A percentile compares a stretch with the other conserved stretches of the same genome.
phyloP scores from a whole-genome alignment of 2,113 vertebrate species.

The Notarius quadriscutis region DNA sequence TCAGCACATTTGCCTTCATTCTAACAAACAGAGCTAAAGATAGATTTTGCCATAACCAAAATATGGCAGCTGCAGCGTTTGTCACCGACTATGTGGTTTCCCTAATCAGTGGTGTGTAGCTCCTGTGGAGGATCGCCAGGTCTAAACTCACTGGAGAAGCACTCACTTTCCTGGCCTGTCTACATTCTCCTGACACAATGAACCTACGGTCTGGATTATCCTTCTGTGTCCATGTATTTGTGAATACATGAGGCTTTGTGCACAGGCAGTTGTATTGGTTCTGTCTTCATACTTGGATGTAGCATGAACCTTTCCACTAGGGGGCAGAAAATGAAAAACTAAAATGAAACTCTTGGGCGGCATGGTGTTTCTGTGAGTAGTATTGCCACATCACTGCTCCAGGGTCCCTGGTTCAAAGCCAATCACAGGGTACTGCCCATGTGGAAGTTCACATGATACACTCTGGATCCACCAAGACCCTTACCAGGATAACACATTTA shows the following conservation, averaged over 20 bases:
- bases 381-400: background rate
- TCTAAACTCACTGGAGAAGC: conserved; percentile 46
- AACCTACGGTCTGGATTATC: background rate
- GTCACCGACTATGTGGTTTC: conserved; percentile 63
- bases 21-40: conserved; percentile 66
- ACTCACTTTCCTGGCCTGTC: conserved; percentile 30
- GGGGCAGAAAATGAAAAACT: background rate
- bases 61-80: conserved; percentile 57
- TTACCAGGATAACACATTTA: background rate
- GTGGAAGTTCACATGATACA: background rate
- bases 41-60: conserved; percentile 58
- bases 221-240: background rate
- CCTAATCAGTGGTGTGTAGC: conserved; percentile 56
- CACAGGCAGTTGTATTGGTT: background rate
- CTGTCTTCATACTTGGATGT: background rate
- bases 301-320: background rate
- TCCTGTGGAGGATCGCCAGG: conserved; percentile 45
- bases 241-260: background rate
- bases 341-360: background rate
- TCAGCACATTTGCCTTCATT: conserved; percentile 63
- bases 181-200: conserved; percentile 30
- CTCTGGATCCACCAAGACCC: background rate
- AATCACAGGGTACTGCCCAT: background rate
- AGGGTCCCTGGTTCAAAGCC: background rate
- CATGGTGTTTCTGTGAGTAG: background rate